Evolutionary conservation across 1,140 invertebrate species (phyloP), one percentile per base, ranked within the genome.

Genomic region (Psilanteris sp.): DNA sequence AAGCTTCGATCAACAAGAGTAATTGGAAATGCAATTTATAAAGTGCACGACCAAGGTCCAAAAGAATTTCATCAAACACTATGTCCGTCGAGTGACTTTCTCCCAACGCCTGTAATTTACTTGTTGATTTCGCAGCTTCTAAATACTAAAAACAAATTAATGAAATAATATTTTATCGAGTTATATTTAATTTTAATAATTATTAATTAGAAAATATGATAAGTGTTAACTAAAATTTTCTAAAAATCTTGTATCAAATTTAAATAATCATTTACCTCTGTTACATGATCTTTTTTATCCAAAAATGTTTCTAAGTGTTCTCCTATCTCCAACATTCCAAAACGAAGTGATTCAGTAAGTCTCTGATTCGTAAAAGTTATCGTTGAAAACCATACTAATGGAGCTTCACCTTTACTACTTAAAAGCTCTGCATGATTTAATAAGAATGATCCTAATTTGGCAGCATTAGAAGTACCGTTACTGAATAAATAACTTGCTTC

Each of bases 21-120:
- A 98, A 89, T 83, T 99, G 97, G 81, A 99, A 98, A 82, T 98
- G 95, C 2, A 99, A 90, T 82, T 97, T 97, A 86, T 98, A 98
- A 5, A 98, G 88, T 36, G 93, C 91, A 76, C 94, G 91, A 9
- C 95, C 96, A 15, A 97, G 85, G 64, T 96, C 94, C 5, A 93
- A 74, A 0, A 92, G 82, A 77, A 92, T 91, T 71, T 94, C 91
- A 54, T 93, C 91, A 10, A 90, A 79, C 6, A 86, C 87, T 20
- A 86, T 50, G 71, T 92, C 92, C 0, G 79, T 76, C 8, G 89
- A 82, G 43, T 91, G 86, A 79, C 91, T 90, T 13, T 92, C 93
- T 13, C 92, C 92, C 4, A 95, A 87, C 0, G 92, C 89, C 75
- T 94, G 93, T 9, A 95, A 87, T 83, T 95, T 96, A 18, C 92